Evolutionary conservation across 2,113 vertebrate genomes (phyloP), one percentile per base, ranked within the genome.

Genomic region (Paratilapia polleni): DNA sequence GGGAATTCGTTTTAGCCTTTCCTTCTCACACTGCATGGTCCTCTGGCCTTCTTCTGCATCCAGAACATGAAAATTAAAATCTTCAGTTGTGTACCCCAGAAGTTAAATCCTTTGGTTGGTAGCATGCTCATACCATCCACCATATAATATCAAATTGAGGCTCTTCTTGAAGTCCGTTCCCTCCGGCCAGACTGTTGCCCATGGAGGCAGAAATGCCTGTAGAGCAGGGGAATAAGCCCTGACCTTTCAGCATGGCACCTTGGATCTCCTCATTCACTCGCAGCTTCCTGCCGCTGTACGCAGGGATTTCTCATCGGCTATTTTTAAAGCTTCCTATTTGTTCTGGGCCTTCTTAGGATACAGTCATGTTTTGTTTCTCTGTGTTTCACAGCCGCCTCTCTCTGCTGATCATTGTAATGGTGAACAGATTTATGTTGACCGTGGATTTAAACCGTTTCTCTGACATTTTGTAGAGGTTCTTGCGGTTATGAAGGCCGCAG

Each of bases 321-420:
- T 91, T 93, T 94, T 88, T 91, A 90, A 91, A 91, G 68, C 87
- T 82, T 90, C 90, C 84, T 89, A 82, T 92, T 93, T 91, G 82
- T 91, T 84, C 81, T 85, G 26, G 20, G n/a, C 61, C 87, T 94
- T 93, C 90, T 87, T 91, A 88, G 66, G 77, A 80, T 70, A 26
- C 56, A 38, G 59, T 52, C 10, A 2, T 73, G 36, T 78, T 90
- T 87, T 87, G 28, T 84, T 77, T 85, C 24, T 56, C 36, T 36
- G 24, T 64, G 28, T 66, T 57, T 43, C 57, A 24, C 26, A 64
- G 31, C 58, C n/a, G 2, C 10, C 19, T 63, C 24, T 47, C 6
- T 49, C 8, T 62, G 43, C 12, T 28, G 36, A 20, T 24, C 9
- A 1, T 52, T 77, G 54, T 66, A 26, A 28, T 54, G 63, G 20